Percentiles rank a stretch among this genome's conserved stretches.
phyloP scores from a whole-genome alignment of 2,797 vertebrate species.

The Discoglossus pictus region DNA sequence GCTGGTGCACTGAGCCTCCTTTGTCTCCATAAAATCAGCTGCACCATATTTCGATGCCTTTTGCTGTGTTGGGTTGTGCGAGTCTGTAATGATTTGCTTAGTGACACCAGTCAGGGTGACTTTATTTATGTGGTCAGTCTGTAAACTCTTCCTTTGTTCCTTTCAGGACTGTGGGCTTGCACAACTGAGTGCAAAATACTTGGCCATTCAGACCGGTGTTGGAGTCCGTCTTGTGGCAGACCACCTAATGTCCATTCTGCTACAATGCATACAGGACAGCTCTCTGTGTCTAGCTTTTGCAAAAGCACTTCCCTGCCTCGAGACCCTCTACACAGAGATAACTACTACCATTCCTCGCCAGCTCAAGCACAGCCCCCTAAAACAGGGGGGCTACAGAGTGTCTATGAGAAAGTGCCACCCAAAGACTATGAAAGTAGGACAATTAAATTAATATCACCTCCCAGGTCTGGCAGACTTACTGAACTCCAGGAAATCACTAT shows the following conservation, averaged over 20 bases:
- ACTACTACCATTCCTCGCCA: slow-evolving; percentile 75
- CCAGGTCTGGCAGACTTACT: slow-evolving; percentile 84
- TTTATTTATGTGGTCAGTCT: no score
- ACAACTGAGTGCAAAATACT: slow-evolving; percentile 94
- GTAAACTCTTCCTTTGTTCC: not conserved
- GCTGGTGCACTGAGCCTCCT: no score
- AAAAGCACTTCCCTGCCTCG: slow-evolving; percentile 89
- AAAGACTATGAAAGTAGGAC: slow-evolving; percentile 84
- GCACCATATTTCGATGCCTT: no score
- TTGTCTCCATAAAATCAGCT: no score
- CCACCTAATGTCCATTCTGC: slow-evolving; percentile 76
- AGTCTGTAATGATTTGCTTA: no score
- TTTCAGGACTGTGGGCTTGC: slow-evolving; percentile 91
- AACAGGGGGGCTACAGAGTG: slow-evolving; percentile 86
- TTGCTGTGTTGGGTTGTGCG: no score
- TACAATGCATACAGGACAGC: slow-evolving; percentile 72
- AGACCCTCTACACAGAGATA: slow-evolving; percentile 84
- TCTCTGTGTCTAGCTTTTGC: slow-evolving; percentile 84
- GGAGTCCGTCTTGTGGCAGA: slow-evolving; percentile 89
- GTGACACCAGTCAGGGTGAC: no score
- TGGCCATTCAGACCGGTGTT: slow-evolving; percentile 95
- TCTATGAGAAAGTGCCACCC: slow-evolving; percentile 90
- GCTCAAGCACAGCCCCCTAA: slow-evolving; percentile 78
- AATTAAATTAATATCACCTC: slow-evolving; percentile 85
- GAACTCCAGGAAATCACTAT: slow-evolving; percentile 88